phyloP scores from a whole-genome alignment of 2,888 invertebrate species.

The Eristalis pertinax region DNA sequence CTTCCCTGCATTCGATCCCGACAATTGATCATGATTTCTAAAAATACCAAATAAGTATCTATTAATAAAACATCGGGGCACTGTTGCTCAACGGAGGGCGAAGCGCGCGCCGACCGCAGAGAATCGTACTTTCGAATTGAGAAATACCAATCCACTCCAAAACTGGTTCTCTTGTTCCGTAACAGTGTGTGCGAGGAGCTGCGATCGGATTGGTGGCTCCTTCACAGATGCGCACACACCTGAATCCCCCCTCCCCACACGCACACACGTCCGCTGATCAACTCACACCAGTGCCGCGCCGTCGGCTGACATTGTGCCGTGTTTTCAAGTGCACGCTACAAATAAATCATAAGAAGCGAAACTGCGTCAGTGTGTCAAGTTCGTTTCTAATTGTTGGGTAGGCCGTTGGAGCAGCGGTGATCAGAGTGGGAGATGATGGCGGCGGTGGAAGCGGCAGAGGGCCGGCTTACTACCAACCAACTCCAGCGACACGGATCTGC shows the following conservation, averaged over 20 bases:
- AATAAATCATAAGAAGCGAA: constrained; percentile 73
- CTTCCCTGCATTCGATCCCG: constrained; percentile 32
- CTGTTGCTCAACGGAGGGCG: constrained; percentile 67
- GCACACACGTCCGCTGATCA: neutral
- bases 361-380: constrained; percentile 80
- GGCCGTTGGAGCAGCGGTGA: constrained; percentile 35
- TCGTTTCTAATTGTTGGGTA: constrained; percentile 74
- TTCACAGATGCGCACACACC: too few species aligned
- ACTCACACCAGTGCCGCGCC: neutral
- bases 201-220: constrained; percentile 20
- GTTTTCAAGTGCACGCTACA: constrained; percentile 71
- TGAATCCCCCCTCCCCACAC: neutral
- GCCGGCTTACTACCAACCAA: constrained; percentile 18
- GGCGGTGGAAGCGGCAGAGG: neutral
- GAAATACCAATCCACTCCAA: constrained; percentile 39
- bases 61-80: constrained; percentile 65
- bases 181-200: constrained; percentile 16
- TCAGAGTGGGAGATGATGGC: neutral
- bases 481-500: constrained; percentile 60
- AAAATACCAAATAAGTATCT: constrained; percentile 69
- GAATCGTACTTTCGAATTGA: constrained; percentile 51
- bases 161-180: constrained; percentile 54
- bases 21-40: constrained; percentile 59
- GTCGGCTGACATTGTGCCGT: constrained; percentile 56
- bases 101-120: neutral